A percentile compares a stretch with the other conserved stretches of the same genome.
phyloP scores from a whole-genome alignment of 2,888 invertebrate species.

The Tipula confusa region DNA sequence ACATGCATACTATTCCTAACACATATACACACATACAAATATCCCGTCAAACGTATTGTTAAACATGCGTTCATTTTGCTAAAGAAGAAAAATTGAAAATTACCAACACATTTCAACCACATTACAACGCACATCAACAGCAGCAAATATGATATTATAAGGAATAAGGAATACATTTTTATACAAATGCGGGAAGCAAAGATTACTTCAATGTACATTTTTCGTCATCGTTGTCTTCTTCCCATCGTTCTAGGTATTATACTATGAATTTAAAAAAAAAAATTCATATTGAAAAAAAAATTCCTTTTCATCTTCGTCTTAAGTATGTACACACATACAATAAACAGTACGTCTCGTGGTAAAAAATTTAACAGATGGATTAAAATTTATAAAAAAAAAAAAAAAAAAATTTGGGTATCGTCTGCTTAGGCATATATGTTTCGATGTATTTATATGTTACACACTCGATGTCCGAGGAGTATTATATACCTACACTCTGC shows the following conservation, averaged over 20 bases:
- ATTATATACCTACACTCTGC: background rate
- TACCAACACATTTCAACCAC: background rate
- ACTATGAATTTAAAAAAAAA: background rate
- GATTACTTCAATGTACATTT: background rate
- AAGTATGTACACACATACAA: background rate
- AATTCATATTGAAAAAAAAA: background rate
- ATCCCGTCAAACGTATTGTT: background rate
- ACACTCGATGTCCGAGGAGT: background rate
- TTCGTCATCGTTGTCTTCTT: background rate
- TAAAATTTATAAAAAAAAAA: background rate
- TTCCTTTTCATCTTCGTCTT: background rate
- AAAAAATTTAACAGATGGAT: constrained; percentile 14
- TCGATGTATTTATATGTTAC: background rate
- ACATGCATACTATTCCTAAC: too few species aligned
- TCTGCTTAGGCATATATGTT: background rate
- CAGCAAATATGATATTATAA: background rate
- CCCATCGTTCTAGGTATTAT: background rate
- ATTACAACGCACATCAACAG: background rate
- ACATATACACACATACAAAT: too few species aligned
- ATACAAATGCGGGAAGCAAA: background rate
- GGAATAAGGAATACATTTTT: background rate
- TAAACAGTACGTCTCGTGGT: background rate
- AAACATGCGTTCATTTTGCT: background rate
- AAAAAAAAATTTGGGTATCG: background rate
- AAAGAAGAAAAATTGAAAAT: background rate